These are phyloP conservation scores for Mesocentrotus franciscanus DNA, from an alignment of 53 echinoderm and acorn worm species.

Conservation along the genomic window DNA sequence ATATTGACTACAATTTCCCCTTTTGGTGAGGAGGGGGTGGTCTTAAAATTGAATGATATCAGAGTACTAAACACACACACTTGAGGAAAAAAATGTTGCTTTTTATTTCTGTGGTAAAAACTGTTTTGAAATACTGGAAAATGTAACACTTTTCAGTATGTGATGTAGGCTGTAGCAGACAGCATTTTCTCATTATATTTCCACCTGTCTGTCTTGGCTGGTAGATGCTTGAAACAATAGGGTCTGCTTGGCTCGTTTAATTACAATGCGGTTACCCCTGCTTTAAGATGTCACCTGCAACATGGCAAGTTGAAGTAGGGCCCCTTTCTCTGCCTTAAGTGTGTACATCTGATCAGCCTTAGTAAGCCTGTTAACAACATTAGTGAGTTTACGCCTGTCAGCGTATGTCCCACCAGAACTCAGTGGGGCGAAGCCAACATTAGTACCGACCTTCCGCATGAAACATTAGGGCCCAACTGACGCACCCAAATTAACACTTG, in stretches of 20 bases:
- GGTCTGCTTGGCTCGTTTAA: not conserved
- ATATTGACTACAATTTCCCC: not conserved
- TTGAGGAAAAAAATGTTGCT: not conserved
- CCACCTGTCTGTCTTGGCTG: not conserved
- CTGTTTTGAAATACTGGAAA: not conserved
- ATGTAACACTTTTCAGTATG: not conserved
- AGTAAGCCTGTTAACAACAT: conserved; percentile 47
- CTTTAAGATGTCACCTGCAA: conserved; percentile 22
- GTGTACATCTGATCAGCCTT: conserved; percentile 12
- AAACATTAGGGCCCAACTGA: conserved; percentile 40
- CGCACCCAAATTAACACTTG: conserved; percentile 42
- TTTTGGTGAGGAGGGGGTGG: not conserved
- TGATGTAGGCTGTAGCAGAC: not conserved
- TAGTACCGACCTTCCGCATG: conserved; percentile 12
- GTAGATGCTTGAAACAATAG: conserved; percentile 21
- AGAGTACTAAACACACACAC: not conserved
- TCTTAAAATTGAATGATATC: not conserved
- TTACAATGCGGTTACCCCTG: conserved; percentile 14
- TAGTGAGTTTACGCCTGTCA: conserved; percentile 57
- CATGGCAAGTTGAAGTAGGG: conserved; percentile 23
- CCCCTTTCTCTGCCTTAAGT: not conserved
- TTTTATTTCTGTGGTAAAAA: not conserved
- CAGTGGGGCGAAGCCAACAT: not conserved
- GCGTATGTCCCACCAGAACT: not conserved
- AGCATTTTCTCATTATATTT: not conserved